These are phyloP conservation scores for Campaea margaritaria DNA, from an alignment of 2,888 invertebrate species.

Conservation along the genomic window DNA sequence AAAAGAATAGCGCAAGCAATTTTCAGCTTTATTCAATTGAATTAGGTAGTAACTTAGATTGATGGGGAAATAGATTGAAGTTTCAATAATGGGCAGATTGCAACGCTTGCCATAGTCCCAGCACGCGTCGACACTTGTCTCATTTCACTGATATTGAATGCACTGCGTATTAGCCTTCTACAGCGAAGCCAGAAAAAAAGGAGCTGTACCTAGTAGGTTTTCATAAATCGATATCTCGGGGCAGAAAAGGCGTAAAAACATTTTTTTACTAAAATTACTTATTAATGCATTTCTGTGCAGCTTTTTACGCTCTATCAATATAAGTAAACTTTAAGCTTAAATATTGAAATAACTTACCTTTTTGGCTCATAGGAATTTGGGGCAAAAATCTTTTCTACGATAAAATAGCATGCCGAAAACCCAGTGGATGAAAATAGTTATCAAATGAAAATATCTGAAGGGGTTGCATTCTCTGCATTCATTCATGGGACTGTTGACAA, in stretches of 20 bases:
- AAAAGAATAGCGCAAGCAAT: constrained; percentile 14
- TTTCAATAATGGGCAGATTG: constrained; percentile 36
- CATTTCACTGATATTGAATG: constrained; percentile 35
- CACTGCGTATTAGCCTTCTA: constrained; percentile 1
- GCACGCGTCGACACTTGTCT: constrained; percentile 32
- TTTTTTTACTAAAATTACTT: too few species aligned
- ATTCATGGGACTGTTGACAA: background rate
- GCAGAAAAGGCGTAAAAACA: too few species aligned
- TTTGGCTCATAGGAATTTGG: background rate
- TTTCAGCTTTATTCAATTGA: constrained; percentile 21
- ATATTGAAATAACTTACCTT: too few species aligned
- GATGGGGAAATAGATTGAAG: constrained; percentile 17
- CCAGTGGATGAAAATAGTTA: background rate
- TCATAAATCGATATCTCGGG: too few species aligned
- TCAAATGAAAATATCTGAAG: too few species aligned
- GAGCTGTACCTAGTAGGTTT: background rate
- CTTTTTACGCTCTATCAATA: too few species aligned
- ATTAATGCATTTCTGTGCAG: too few species aligned
- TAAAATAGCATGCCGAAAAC: background rate
- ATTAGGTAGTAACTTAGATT: constrained; percentile 27
- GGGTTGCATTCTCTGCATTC: background rate
- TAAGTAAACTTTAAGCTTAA: too few species aligned
- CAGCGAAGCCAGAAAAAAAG: background rate
- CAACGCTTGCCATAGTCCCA: constrained; percentile 25
- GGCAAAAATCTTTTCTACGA: background rate